Percentiles rank a stretch among this genome's conserved stretches.
phyloP scores from a whole-genome alignment of 2,797 vertebrate species.

The Argya squamiceps region DNA sequence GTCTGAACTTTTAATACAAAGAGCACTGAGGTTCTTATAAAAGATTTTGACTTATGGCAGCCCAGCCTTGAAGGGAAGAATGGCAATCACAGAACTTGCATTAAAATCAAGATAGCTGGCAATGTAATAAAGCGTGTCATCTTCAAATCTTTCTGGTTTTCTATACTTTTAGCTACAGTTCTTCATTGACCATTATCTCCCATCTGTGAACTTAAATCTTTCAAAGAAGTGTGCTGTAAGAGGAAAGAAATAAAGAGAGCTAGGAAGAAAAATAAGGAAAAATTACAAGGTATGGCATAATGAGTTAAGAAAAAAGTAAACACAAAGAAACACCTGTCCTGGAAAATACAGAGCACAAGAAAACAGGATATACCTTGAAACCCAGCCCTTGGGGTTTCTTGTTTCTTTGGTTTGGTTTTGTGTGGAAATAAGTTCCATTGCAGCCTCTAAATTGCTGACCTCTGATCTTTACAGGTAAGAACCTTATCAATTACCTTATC shows the following conservation, averaged over 20 bases:
- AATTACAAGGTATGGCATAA: accelerated
- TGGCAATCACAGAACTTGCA: background rate
- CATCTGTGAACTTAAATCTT: background rate
- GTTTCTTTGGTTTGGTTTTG: background rate
- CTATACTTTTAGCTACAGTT: background rate
- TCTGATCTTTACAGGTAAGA: constrained; percentile 10
- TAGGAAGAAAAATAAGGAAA: background rate
- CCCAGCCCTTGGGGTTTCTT: background rate
- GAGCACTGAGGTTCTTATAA: background rate
- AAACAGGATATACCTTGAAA: background rate
- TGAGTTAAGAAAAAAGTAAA: background rate
- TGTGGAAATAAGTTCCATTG: background rate
- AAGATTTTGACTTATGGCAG: background rate
- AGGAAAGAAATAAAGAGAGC: background rate
- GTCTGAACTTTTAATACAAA: background rate
- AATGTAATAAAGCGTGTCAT: background rate
- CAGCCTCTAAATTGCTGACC: constrained; percentile 57
- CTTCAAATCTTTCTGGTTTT: background rate
- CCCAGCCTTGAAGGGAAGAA: background rate
- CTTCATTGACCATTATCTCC: background rate
- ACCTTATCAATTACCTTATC: constrained; percentile 9
- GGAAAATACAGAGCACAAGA: background rate
- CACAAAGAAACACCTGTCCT: background rate
- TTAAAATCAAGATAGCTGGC: background rate
- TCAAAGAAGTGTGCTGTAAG: background rate